Percentiles rank a stretch among this genome's conserved stretches.
Conservation (phyloP, 2,113 vertebrate genomes). For the Chaetura pelagica region DNA sequence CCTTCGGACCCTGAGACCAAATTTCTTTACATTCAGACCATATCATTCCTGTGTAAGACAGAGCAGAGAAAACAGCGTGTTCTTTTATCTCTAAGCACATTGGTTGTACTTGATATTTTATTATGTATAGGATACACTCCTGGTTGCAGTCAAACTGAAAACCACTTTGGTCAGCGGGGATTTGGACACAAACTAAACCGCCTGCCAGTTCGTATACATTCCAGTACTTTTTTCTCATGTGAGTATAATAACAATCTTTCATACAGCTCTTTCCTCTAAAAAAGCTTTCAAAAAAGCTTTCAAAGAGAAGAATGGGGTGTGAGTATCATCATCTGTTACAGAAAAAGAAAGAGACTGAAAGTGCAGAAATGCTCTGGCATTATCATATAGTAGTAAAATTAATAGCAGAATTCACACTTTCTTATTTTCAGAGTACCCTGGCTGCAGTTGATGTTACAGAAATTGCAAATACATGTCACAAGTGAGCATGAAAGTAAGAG, state of each 20-base stretch:
- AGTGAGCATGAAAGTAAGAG: not conserved
- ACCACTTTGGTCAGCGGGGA: not conserved
- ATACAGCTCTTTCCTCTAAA: not conserved
- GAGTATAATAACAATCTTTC: not conserved
- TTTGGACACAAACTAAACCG: not conserved
- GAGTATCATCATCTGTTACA: not conserved
- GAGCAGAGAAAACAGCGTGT: not conserved
- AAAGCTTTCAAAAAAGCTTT: not conserved
- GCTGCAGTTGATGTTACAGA: not conserved
- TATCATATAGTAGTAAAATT: not conserved
- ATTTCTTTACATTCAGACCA: slow-evolving; percentile 96
- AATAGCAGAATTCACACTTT: not conserved
- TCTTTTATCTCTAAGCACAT: not conserved
- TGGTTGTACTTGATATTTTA: not conserved
- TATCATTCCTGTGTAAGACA: slow-evolving; percentile 87
- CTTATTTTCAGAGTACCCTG: not conserved
- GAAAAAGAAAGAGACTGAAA: not conserved
- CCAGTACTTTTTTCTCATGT: not conserved
- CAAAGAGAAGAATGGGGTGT: not conserved
- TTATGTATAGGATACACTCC: not conserved
- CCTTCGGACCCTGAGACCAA: slow-evolving; percentile 92
- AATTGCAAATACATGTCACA: not conserved
- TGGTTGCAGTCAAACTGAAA: not conserved
- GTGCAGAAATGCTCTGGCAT: not conserved
- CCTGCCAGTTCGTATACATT: not conserved